Percentiles rank a stretch among this genome's conserved stretches.
These are phyloP conservation scores for Agonopterix heracliana DNA, from an alignment of 2,888 invertebrate genomes.

Conservation along the genomic window DNA sequence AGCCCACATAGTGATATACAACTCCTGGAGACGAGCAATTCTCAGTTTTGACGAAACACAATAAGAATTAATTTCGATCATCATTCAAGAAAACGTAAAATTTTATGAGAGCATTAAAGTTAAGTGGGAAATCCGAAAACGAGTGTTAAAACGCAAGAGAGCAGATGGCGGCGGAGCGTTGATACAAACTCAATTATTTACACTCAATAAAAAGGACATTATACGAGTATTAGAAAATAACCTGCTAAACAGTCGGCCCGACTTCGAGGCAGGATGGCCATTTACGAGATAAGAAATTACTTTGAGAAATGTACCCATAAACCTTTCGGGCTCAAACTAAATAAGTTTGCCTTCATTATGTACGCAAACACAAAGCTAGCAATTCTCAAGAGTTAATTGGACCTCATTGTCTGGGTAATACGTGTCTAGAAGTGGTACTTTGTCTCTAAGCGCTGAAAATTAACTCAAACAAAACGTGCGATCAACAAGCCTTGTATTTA, in stretches of 20 bases:
- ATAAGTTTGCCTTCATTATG: conserved; percentile 7
- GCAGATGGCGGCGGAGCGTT: conserved; percentile 65
- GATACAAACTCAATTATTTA: conserved; percentile 75
- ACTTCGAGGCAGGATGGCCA: conserved; percentile 23
- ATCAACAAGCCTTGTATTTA: too few relatives aligned
- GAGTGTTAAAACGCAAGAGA: conserved; percentile 60
- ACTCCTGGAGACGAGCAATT: conserved; percentile 27
- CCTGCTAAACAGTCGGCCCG: conserved; percentile 42
- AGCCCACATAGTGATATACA: conserved; percentile 52
- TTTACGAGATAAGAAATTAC: conserved; percentile 44
- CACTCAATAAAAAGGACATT: conserved; percentile 75
- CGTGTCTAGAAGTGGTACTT: background rate
- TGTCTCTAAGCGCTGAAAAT: too few relatives aligned
- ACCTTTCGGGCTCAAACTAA: background rate
- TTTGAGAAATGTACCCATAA: too few relatives aligned
- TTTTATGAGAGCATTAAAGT: conserved; percentile 71
- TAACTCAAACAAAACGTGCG: too few relatives aligned
- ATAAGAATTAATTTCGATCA: conserved; percentile 40
- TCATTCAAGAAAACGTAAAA: conserved; percentile 42
- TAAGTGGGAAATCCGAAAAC: conserved; percentile 74
- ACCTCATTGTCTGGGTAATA: conserved; percentile 11
- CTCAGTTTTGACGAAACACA: conserved; percentile 25
- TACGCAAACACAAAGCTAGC: conserved; percentile 4
- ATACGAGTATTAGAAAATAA: conserved; percentile 69
- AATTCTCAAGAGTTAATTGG: conserved; percentile 15